Percentiles rank a stretch among this genome's conserved stretches.
Conservation (phyloP, 2,888 invertebrate species). For the Drosophila mercatorum region DNA sequence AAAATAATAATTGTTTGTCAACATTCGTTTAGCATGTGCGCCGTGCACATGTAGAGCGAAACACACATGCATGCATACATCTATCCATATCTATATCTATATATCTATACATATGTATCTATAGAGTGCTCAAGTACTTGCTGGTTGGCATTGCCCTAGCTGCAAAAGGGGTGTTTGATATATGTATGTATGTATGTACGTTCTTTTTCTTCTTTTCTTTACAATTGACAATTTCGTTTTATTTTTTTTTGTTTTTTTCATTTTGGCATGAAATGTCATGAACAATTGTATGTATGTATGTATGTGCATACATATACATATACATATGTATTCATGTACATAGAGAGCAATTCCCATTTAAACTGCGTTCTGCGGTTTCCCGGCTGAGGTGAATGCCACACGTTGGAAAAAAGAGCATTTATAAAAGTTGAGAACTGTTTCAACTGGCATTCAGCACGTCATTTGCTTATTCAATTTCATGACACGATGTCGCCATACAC, state of each 20-base stretch:
- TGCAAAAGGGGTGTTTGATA: conserved; percentile 67
- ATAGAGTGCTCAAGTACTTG: conserved; percentile 34
- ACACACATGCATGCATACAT: conserved; percentile 18
- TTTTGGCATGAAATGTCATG: conserved; percentile 75
- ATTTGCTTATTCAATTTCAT: conserved; percentile 81
- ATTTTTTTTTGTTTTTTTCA: conserved; percentile 25
- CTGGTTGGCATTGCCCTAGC: conserved; percentile 26
- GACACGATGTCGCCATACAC: conserved; percentile 69
- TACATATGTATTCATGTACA: background rate
- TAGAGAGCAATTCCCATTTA: conserved; percentile 53
- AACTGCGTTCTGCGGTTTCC: conserved; percentile 75
- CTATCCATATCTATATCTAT: conserved; percentile 5
- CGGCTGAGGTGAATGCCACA: conserved; percentile 62
- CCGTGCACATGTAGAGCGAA: conserved; percentile 27
- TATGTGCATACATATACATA: background rate
- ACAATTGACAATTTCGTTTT: conserved; percentile 72
- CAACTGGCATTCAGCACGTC: conserved; percentile 83
- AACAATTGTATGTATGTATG: conserved; percentile 39
- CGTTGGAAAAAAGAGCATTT: conserved; percentile 22
- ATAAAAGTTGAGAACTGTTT: conserved; percentile 52
- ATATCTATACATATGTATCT: conserved; percentile 16
- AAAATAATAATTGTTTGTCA: conserved; percentile 82
- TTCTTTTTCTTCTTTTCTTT: conserved; percentile 24
- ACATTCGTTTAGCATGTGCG: conserved; percentile 82
- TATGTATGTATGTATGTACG: background rate